Evolutionary conservation across 2,797 vertebrate species (phyloP).

Genomic region (Macropus fuliginosus): DNA sequence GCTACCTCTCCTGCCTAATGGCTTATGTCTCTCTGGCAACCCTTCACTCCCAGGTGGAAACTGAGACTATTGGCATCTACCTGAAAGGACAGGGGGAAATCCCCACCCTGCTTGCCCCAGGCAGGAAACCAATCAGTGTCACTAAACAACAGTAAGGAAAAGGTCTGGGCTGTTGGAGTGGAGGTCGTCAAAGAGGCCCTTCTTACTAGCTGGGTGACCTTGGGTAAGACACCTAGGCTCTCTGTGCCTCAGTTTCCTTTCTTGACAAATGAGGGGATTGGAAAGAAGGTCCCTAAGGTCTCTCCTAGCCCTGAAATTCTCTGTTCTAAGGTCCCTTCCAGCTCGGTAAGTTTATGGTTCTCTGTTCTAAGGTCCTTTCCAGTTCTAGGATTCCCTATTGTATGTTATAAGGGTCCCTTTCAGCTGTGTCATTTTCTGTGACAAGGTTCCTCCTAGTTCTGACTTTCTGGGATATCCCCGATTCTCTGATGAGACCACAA

Average conservation of each 20-base stretch:
- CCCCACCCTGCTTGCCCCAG: neutral
- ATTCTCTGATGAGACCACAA: neutral
- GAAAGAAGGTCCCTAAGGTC: neutral
- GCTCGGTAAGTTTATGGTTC: neutral
- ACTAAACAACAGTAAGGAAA: conserved; percentile 42
- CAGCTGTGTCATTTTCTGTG: neutral
- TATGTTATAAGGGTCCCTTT: neutral
- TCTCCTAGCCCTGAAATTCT: neutral
- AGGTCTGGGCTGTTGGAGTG: conserved; percentile 30
- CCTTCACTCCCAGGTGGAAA: conserved; percentile 54
- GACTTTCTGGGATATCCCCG: neutral
- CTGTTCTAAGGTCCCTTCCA: neutral
- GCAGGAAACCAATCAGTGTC: neutral
- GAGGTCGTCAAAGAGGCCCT: conserved; percentile 4
- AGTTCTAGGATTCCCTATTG: neutral
- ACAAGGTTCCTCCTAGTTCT: neutral
- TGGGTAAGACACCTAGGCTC: neutral
- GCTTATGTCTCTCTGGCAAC: neutral
- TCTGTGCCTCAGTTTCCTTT: neutral
- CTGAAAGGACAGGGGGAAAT: neutral
- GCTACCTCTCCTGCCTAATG: conserved; percentile 10
- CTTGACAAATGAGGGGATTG: neutral
- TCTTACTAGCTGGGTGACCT: neutral
- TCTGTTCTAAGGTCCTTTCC: neutral
- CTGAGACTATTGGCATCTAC: conserved; percentile 46